phyloP scores from a whole-genome alignment of 1,140 invertebrate genomes.

The Eupeodes corollae region DNA sequence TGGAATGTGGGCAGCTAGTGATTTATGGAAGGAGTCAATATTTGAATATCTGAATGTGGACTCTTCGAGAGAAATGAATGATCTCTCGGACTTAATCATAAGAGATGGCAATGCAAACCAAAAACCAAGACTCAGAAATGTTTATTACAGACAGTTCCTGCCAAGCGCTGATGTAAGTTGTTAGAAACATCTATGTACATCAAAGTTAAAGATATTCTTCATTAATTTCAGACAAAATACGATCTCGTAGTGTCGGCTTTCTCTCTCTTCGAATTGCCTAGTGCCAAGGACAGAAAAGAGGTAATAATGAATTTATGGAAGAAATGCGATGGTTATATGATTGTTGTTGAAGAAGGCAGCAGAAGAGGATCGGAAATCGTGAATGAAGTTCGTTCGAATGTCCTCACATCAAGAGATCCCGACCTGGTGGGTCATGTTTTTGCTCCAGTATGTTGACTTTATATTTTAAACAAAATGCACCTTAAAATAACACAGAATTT shows the following conservation, averaged over 20 bases:
- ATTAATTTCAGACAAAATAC: constrained; percentile 50
- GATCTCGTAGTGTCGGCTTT: constrained; percentile 73
- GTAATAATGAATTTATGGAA: constrained; percentile 70
- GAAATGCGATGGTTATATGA: constrained; percentile 69
- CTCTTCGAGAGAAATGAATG: constrained; percentile 64
- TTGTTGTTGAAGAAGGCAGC: constrained; percentile 76
- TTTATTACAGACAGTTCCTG: constrained; percentile 70
- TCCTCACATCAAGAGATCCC: constrained; percentile 43
- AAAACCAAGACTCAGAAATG: constrained; percentile 43
- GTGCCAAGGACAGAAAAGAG: constrained; percentile 51
- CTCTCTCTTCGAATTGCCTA: constrained; percentile 68
- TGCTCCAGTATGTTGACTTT: constrained; percentile 50
- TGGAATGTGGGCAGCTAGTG: constrained; percentile 66
- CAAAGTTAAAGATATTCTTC: not conserved
- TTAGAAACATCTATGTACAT: not conserved
- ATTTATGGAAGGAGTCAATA: constrained; percentile 56
- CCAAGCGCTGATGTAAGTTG: constrained; percentile 45
- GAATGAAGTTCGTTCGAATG: constrained; percentile 63
- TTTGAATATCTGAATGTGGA: constrained; percentile 78
- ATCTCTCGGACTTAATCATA: constrained; percentile 60
- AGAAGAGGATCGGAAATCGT: constrained; percentile 65
- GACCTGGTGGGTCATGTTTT: constrained; percentile 49
- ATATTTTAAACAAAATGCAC: constrained; percentile 1
- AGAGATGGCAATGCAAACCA: constrained; percentile 49
- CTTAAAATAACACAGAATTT: constrained; percentile 7